phyloP scores from a whole-genome alignment of 2,888 invertebrate species.

The Ophonus ardosiacus region DNA sequence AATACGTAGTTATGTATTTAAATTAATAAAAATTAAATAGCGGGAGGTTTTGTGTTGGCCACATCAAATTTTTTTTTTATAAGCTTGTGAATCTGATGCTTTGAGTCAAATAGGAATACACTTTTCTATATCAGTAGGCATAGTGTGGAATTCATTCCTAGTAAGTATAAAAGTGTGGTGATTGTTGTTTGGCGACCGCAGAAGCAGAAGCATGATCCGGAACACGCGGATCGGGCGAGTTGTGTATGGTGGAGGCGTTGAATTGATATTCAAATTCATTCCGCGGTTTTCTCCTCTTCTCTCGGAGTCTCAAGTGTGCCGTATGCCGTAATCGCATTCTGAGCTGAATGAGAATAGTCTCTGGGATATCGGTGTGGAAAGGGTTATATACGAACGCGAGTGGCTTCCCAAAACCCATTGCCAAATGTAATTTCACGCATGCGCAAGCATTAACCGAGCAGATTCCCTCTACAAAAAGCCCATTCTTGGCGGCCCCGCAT shows the following conservation, averaged over 20 bases:
- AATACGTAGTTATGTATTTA: too few species aligned
- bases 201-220: background rate
- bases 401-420: slow-evolving; percentile 70
- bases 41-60: too few species aligned
- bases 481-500: slow-evolving; percentile 52
- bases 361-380: slow-evolving; percentile 55
- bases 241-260: slow-evolving; percentile 54
- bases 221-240: background rate
- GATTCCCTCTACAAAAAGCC: slow-evolving; percentile 61
- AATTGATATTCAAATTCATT: slow-evolving; percentile 72
- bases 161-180: slow-evolving; percentile 4
- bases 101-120: too few species aligned
- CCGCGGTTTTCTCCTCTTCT: slow-evolving; percentile 67
- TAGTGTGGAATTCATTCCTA: background rate
- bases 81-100: too few species aligned
- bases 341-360: slow-evolving; percentile 63
- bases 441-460: slow-evolving; percentile 68
- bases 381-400: slow-evolving; percentile 58
- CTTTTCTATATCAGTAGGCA: background rate
- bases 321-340: slow-evolving; percentile 64
- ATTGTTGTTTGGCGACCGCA: slow-evolving; percentile 29
- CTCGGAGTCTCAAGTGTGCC: slow-evolving; percentile 62
- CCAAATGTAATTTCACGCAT: slow-evolving; percentile 74
- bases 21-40: too few species aligned
- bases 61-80: too few species aligned